Evolutionary conservation across 2,888 invertebrate species (phyloP).

Genomic region (Microplitis manilae): DNA sequence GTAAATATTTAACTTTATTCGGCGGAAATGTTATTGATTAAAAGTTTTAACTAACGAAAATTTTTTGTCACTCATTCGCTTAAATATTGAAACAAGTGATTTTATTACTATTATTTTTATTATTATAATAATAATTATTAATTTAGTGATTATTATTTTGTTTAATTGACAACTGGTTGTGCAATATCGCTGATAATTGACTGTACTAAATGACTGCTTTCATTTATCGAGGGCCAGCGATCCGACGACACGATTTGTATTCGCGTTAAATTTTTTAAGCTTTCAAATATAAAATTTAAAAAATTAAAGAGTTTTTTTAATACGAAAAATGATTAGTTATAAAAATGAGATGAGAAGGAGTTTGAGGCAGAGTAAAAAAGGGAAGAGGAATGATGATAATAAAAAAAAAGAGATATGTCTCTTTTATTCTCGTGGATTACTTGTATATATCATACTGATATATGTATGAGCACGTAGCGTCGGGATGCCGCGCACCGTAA

Average conservation of each 20-base stretch:
- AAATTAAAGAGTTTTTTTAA: background rate
- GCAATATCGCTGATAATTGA: constrained; percentile 16
- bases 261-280: constrained; percentile 5
- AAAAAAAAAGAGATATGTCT: constrained; percentile 6
- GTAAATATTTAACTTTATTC: constrained; percentile 6
- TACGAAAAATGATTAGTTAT: background rate
- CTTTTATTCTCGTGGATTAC: constrained; percentile 39
- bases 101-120: constrained; percentile 18
- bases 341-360: background rate
- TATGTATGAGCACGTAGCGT: constrained; percentile 42
- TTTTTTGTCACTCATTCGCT: background rate
- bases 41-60: background rate
- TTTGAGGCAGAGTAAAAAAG: background rate
- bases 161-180: background rate
- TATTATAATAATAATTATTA: constrained; percentile 3
- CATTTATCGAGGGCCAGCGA: constrained; percentile 3
- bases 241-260: background rate
- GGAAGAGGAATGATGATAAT: constrained; percentile 4
- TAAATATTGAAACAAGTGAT: background rate
- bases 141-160: background rate
- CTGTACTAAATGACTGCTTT: constrained; percentile 11
- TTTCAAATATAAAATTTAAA: background rate
- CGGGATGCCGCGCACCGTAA: constrained; percentile 39
- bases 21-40: background rate
- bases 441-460: constrained; percentile 42